Percentiles rank a stretch among this genome's conserved stretches.
Evolutionary conservation across 2,888 invertebrate species (phyloP).

Genomic region (Stenolophus ochropezus): DNA sequence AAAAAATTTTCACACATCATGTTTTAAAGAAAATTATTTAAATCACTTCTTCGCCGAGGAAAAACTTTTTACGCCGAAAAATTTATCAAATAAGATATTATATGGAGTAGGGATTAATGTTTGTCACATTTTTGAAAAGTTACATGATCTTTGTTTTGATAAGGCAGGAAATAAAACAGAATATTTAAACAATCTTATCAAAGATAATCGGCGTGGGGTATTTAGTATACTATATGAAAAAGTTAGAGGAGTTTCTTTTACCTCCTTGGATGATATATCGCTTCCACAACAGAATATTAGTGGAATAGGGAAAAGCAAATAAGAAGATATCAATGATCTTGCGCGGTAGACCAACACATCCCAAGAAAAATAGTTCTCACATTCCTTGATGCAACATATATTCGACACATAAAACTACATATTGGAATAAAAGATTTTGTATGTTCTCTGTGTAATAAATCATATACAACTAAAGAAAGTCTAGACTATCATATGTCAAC

Average conservation of each 20-base stretch:
- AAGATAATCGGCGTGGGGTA: constrained; percentile 62
- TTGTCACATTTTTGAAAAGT: constrained; percentile 63
- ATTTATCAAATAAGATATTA: constrained; percentile 61
- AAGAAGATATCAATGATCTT: neutral
- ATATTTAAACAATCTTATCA: constrained; percentile 65
- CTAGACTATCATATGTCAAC: too few relatives aligned
- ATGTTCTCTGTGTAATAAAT: too few relatives aligned
- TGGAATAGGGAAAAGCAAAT: neutral
- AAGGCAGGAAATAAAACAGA: constrained; percentile 66
- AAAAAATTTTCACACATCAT: constrained; percentile 66
- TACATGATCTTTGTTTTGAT: too few relatives aligned
- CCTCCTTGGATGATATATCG: too few relatives aligned
- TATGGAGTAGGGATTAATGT: constrained; percentile 59
- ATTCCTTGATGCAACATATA: too few relatives aligned
- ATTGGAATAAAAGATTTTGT: too few relatives aligned
- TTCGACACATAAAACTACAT: too few relatives aligned
- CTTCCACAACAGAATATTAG: constrained; percentile 8
- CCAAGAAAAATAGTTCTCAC: too few relatives aligned
- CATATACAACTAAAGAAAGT: too few relatives aligned
- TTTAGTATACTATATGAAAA: constrained; percentile 61
- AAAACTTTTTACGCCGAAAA: constrained; percentile 66
- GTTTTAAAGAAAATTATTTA: constrained; percentile 42
- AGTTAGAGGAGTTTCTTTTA: constrained; percentile 24
- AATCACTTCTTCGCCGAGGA: too few relatives aligned
- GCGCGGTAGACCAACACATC: neutral